Evolutionary conservation across 2,888 invertebrate species (phyloP), one percentile per base, ranked within the genome.

Genomic region (Aporophyla nigra): DNA sequence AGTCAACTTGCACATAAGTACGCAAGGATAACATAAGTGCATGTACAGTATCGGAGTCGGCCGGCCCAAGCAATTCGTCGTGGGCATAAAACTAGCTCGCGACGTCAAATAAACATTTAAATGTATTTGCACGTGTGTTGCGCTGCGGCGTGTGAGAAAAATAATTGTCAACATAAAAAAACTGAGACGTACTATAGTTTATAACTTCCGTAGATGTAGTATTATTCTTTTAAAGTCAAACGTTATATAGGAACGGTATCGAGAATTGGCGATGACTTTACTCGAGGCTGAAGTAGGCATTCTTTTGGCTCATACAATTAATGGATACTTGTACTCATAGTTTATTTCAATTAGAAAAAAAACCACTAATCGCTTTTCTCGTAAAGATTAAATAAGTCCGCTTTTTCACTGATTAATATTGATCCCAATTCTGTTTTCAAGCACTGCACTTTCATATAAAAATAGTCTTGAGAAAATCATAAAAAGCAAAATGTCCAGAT

Each of bases 141-240:
- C 43, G 43, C 43, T 43, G 43, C 43, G 4, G 19, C 14, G 43
- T 27, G 51, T n/a, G 70, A n/a, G n/a, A 19, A 12, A n/a, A 75
- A 75, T 53, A 16, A 75, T 33, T 43, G 53, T 33, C 21, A 7
- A 46, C 33, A 53, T 24, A 33, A 76, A 72, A 33, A 74, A 33
- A 43, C 4, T 51, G 51, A 27, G 43, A 33, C 10, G 58, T 51
- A 27, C 40, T 40, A 16, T 43, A 59, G n/a, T 74, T 58, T 49
- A 68, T 71, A 69, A 68, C 49, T 71, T 68, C 68, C 68, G 59
- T 33, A 19, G 19, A 59, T 33, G 59, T 33, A 9, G 59, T 19
- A 21, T 33, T 59, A 21, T 21, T 21, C 59, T 59, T 33, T 33
- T 33, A 33, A 33, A 33, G 33, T 33, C 33, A 33, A 33, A 33